Conservation (phyloP, 2,888 invertebrate species). For the Aphrophora alni region DNA sequence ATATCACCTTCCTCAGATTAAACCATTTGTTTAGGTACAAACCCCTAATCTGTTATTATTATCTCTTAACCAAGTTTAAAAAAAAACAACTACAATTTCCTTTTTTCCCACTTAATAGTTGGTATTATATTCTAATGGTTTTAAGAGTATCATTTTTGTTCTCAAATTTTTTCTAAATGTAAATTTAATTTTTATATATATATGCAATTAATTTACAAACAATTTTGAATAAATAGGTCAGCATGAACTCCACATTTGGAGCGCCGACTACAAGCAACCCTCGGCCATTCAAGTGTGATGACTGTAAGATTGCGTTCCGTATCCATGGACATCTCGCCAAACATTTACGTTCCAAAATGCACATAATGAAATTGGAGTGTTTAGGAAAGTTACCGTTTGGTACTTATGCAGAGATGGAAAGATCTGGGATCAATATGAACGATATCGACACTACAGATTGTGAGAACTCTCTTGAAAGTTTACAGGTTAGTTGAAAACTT, state of each 20-base stretch:
- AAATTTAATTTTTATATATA: no score
- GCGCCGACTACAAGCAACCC: slow-evolving; percentile 88
- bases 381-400: slow-evolving; percentile 92
- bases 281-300: slow-evolving; percentile 93
- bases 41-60: no score
- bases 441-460: slow-evolving; percentile 97
- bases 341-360: slow-evolving; percentile 95
- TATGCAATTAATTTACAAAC: no score
- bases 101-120: no score
- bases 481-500: slow-evolving; percentile 64
- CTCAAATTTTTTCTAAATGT: no score
- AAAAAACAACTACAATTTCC: no score
- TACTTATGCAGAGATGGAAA: slow-evolving; percentile 91
- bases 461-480: slow-evolving; percentile 89
- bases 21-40: no score
- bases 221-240: slow-evolving; percentile 58
- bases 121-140: no score
- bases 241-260: slow-evolving; percentile 85
- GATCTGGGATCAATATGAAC: slow-evolving; percentile 86
- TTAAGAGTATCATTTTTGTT: no score
- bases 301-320: slow-evolving; percentile 95
- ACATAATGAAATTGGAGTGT: slow-evolving; percentile 92
- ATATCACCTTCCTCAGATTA: no score
- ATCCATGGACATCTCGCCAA: slow-evolving; percentile 97
- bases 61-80: no score